These are phyloP conservation scores for Chrysaora quinquecirrha DNA, from an alignment of 30 jellyfish, hydroid and myxozoan species.

Conservation along the genomic window DNA sequence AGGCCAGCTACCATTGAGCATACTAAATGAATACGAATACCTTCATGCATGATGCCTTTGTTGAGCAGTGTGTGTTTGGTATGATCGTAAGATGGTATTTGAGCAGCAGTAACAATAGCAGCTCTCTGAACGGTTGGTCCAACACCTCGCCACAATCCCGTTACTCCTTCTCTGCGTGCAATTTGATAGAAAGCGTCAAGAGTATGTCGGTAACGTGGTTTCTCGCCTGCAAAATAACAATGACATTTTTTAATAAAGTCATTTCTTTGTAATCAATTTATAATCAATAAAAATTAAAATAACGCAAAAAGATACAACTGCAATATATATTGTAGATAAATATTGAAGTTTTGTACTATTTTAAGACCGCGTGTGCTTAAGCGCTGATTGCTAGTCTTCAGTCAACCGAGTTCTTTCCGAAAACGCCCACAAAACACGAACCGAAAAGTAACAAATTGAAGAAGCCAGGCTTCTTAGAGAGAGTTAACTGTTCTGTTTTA, in stretches of 20 bases:
- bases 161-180: constrained; percentile 63
- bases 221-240: too few species aligned
- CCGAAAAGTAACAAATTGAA: too few species aligned
- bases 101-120: constrained; percentile 83
- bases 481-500: too few species aligned
- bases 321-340: neutral
- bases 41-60: constrained; percentile 70
- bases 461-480: too few species aligned
- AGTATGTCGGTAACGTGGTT: constrained; percentile 64
- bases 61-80: constrained; percentile 66
- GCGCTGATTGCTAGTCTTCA: neutral
- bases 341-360: neutral
- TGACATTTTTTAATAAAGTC: too few species aligned
- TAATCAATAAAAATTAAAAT: neutral
- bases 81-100: constrained; percentile 90
- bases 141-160: constrained; percentile 89
- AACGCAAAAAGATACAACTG: neutral
- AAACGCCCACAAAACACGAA: too few species aligned
- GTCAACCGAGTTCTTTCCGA: too few species aligned
- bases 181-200: constrained; percentile 77
- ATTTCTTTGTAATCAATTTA: constrained; percentile 3
- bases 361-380: neutral
- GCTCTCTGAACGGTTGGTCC: constrained; percentile 92
- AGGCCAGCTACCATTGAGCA: constrained; percentile 88
- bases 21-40: constrained; percentile 70